Percentiles rank a stretch among this genome's conserved stretches.
Conservation (phyloP, 1,140 invertebrate species). For the Harlomillsia oculata region DNA sequence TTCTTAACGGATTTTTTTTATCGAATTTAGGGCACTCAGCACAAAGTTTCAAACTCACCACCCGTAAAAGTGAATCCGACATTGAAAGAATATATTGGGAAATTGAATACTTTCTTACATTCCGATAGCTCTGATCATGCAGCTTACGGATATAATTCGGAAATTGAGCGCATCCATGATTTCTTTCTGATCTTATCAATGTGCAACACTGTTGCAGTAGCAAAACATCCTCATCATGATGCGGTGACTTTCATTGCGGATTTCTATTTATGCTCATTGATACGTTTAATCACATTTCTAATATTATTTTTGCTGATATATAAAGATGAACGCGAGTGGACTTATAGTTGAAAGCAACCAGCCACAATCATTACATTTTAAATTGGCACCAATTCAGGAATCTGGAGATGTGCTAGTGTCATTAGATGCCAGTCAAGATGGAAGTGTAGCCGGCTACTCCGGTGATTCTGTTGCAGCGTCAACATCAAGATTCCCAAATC, state of each 20-base stretch:
- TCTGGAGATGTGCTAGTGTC: slow-evolving; percentile 1
- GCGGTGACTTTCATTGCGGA: slow-evolving; percentile 41
- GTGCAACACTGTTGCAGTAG: slow-evolving; percentile 94
- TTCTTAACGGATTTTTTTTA: neutral
- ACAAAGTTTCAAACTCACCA: neutral
- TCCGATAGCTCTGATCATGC: no score
- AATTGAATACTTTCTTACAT: neutral
- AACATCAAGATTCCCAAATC: neutral
- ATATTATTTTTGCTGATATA: neutral
- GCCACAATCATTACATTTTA: neutral
- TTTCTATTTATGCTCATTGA: neutral
- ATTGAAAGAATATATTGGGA: slow-evolving; percentile 13
- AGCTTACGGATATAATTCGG: no score
- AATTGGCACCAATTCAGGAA: slow-evolving; percentile 28
- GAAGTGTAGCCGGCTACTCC: neutral
- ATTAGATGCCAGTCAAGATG: neutral
- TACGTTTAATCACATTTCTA: slow-evolving; percentile 25
- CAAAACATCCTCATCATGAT: slow-evolving; percentile 77
- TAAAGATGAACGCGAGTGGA: slow-evolving; percentile 67
- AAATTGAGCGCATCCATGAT: slow-evolving; percentile 67
- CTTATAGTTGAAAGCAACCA: slow-evolving; percentile 46
- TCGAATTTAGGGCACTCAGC: neutral
- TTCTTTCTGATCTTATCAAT: slow-evolving; percentile 85
- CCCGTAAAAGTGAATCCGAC: slow-evolving; percentile 18
- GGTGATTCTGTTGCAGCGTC: neutral